Base-by-base conservation (phyloP, 2,113 vertebrate species). In the Todiramphus chloris region DNA sequence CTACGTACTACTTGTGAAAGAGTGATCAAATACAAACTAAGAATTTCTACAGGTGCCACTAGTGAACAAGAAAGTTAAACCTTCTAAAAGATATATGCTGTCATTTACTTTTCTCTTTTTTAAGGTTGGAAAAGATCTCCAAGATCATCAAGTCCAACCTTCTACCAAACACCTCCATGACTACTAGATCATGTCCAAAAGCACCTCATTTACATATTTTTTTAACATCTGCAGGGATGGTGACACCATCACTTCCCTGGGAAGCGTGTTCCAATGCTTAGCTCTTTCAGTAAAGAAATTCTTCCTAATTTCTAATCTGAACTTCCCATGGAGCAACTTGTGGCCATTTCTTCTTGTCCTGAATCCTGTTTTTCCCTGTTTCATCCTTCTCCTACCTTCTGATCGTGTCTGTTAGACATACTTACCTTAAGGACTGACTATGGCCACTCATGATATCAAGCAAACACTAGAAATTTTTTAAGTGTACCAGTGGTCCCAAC, bases 11-110 rank as follows among this genome's bases (percentile, higher is more conserved):
- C 13, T 74, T 78, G 24, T 46, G 60, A 62, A 94, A 81, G 31
- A 73, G n/a, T 25, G 16, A 80, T 41, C 31, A 81, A 83, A 87
- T 17, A 46, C 28, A 87, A 95, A 66, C 35, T 62, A 62, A 83
- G 46, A 79, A 85, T 51, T 63, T 83, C 76, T 67, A 67, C 35
- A 76, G 25, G 27, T 66, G 7, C 53, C 17, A 66, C 16, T 46
- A 37, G 0, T 39, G 19, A 91, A 78, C 1, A 91, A 68, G 60
- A 51, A 82, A 48, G 46, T 60, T 55, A 90, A 90, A 67, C 5
- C 12, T 69, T 89, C n/a, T 62, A 33, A 60, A 77, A 82, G 6
- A 90, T 50, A 30, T 0, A 63, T 27, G 16, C 18, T 84, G 16
- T 28, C 39, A 69, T 69, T 83, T 85, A 85, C 5, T 68, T 46